Base-by-base conservation (phyloP, 2,113 vertebrate species). In the Pseudopipra pipra region DNA sequence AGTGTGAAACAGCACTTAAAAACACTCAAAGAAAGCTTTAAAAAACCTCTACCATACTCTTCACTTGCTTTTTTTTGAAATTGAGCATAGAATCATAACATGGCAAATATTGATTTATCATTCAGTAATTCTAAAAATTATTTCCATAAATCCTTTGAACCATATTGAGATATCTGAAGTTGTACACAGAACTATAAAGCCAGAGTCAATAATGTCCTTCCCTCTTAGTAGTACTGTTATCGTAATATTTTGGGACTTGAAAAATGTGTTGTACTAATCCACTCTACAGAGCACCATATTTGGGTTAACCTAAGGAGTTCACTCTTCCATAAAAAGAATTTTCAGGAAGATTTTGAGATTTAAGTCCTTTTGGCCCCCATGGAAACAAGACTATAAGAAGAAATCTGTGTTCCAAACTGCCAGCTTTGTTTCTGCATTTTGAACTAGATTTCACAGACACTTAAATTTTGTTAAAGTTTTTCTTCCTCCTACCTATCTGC, bases 111-210 rank as follows among this genome's bases (percentile, higher is more conserved):
- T 80, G 65, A 95, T 90, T 72, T 71, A 22, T 83, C 9, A 33
- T 72, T 77, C 35, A 35, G 62, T 92, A 93, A 92, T 86, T 91
- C 87, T 67, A 35, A 92, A 61, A 52, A 76, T 90, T 90, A 87
- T 88, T 85, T 95, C 33, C 35, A 93, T 94, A 85, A 93, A 78
- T 95, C n/a, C 61, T 92, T 90, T 91, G 59, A 81, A 90, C 46
- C 52, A 82, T 73, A 54, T 21, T 59, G 28, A 96, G 62, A 75
- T 87, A 89, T 27, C 23, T 73, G 61, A 81, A 92, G 33, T 66
- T 67, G 28, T 51, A 66, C 37, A 75, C 28, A 87, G 35, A 89
- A 67, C 37, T 72, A 65, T 28, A 95, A 96, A 81, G 41, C 13
- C 41, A 75, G 33, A 63, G 17, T 19, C 61, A 72, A 68, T 58